phyloP scores from a whole-genome alignment of 1,140 invertebrate species.

The Cherax destructor region DNA sequence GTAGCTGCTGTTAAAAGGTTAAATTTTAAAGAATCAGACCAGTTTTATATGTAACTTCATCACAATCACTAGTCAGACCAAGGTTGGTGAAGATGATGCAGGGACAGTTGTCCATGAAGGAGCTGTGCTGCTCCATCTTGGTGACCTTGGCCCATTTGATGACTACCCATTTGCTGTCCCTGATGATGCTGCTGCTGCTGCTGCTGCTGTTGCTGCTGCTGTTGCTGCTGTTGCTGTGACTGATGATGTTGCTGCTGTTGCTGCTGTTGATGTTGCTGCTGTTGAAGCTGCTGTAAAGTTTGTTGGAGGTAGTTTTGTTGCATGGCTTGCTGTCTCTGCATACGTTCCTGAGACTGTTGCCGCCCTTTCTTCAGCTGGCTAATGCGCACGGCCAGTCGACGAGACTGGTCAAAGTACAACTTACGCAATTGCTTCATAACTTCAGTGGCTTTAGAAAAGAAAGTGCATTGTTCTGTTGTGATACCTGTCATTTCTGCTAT shows the following conservation, averaged over 20 bases:
- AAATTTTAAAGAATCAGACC: constrained; percentile 6
- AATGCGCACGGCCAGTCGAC: constrained; percentile 70
- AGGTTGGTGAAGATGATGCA: constrained; percentile 71
- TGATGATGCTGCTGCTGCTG: constrained; percentile 67
- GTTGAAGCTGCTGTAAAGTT: constrained; percentile 70
- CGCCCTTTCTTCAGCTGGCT: constrained; percentile 72
- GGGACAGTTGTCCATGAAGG: constrained; percentile 66
- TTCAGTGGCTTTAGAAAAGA: constrained; percentile 69
- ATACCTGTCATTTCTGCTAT: constrained; percentile 61
- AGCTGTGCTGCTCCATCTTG: constrained; percentile 57
- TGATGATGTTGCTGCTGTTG: constrained; percentile 67
- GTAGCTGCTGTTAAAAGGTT: constrained; percentile 26
- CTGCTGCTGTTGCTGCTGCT: constrained; percentile 65
- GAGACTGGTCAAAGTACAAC: constrained; percentile 71
- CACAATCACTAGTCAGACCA: constrained; percentile 70
- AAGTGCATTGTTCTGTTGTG: constrained; percentile 53
- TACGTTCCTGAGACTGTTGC: constrained; percentile 71
- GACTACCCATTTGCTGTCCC: constrained; percentile 57
- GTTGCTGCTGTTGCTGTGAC: constrained; percentile 56
- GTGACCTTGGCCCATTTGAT: constrained; percentile 59
- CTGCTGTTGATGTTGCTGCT: constrained; percentile 67
- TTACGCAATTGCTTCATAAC: constrained; percentile 72
- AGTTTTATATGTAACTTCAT: constrained; percentile 39
- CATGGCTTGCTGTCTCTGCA: constrained; percentile 70
- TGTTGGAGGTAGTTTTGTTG: constrained; percentile 72